phyloP scores from a whole-genome alignment of 1,140 invertebrate species.

The Listronotus oregonensis region DNA sequence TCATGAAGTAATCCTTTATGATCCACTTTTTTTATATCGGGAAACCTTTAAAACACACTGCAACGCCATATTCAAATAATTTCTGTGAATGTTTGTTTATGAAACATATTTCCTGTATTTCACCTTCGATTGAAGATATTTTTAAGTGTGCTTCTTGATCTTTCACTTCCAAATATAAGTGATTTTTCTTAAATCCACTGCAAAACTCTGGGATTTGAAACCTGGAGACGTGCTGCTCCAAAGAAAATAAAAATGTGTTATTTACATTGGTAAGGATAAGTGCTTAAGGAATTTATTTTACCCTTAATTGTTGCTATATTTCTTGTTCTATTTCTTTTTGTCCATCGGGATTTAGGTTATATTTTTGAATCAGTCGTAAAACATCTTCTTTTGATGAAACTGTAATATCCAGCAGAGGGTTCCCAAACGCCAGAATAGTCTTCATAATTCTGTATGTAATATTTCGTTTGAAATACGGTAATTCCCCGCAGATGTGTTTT shows the following conservation, averaged over 20 bases:
- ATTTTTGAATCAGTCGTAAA: slow-evolving; percentile 61
- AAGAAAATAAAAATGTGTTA: no score
- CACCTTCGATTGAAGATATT: no score
- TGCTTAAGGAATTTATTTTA: no score
- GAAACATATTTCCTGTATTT: no score
- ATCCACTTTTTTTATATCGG: no score
- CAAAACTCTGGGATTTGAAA: slow-evolving; percentile 60
- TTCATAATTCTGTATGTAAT: slow-evolving; percentile 16
- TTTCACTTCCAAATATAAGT: no score
- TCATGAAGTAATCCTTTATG: no score
- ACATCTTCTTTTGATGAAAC: slow-evolving; percentile 58
- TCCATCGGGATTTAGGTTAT: slow-evolving; percentile 59
- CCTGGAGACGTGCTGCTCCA: slow-evolving; percentile 50
- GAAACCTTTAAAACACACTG: no score
- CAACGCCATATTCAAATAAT: no score
- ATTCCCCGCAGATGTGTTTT: slow-evolving; percentile 8
- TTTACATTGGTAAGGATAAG: no score
- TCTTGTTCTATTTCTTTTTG: slow-evolving; percentile 58
- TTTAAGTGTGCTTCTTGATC: no score
- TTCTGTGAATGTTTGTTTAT: no score
- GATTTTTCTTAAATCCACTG: slow-evolving; percentile 58
- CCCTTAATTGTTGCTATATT: slow-evolving; percentile 41
- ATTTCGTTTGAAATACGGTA: not conserved
- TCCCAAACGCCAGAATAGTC: slow-evolving; percentile 61
- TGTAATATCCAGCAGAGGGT: slow-evolving; percentile 69